Evolutionary conservation across 1,140 invertebrate species (phyloP).

Genomic region (Trichoplusia ni): DNA sequence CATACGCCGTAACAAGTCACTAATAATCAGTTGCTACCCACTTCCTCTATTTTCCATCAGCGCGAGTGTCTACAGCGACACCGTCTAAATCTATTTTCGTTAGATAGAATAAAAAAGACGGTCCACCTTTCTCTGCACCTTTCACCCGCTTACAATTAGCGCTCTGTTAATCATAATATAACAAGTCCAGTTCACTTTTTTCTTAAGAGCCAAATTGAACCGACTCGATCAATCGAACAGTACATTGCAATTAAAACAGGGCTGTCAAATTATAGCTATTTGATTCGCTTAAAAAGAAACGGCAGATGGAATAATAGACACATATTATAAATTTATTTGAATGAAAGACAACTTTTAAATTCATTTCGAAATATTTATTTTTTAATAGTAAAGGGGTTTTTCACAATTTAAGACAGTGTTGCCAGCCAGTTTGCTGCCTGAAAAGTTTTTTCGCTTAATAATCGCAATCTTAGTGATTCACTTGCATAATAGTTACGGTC

Average conservation of each 20-base stretch:
- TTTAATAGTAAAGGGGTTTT: too few species aligned
- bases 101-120: constrained; percentile 46
- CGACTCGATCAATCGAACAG: constrained; percentile 45
- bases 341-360: too few species aligned
- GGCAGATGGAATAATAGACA: too few species aligned
- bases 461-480: constrained; percentile 20
- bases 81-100: constrained; percentile 48
- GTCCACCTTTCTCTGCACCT: constrained; percentile 61
- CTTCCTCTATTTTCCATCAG: constrained; percentile 33
- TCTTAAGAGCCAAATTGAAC: constrained; percentile 45
- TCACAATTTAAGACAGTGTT: neutral
- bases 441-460: neutral
- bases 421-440: too few species aligned
- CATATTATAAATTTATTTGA: too few species aligned
- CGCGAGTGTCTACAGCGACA: constrained; percentile 56
- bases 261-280: neutral
- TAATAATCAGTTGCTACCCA: constrained; percentile 10
- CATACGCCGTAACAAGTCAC: neutral
- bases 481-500: constrained; percentile 23
- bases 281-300: neutral
- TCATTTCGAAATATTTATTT: too few species aligned
- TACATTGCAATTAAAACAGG: constrained; percentile 23
- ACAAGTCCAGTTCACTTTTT: constrained; percentile 51
- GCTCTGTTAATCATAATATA: constrained; percentile 72
- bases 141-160: constrained; percentile 68